A percentile compares a stretch with the other conserved stretches of the same genome.
Evolutionary conservation across 1,140 invertebrate species (phyloP).

Genomic region (Neomicropteryx cornuta): DNA sequence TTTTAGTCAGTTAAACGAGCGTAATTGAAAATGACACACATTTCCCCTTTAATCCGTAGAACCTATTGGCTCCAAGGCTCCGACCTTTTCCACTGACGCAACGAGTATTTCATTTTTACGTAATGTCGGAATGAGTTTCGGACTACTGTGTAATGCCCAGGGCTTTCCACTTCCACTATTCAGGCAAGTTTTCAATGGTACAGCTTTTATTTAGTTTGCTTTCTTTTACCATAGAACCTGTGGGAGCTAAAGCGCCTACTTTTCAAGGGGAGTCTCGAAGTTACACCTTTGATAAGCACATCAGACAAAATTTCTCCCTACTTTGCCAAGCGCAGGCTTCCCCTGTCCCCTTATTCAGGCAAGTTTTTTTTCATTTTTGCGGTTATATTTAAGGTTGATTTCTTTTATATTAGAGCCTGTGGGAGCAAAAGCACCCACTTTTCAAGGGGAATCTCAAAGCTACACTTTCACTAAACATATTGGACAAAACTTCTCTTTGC

Average conservation of each 20-base stretch:
- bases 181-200: slow-evolving; percentile 24
- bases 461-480: slow-evolving; percentile 44
- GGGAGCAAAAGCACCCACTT: slow-evolving; percentile 53
- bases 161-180: slow-evolving; percentile 46
- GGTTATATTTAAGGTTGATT: no score
- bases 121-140: slow-evolving; percentile 29
- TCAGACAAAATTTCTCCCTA: slow-evolving; percentile 42
- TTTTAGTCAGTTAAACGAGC: slow-evolving; percentile 8
- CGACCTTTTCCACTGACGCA: slow-evolving; percentile 53
- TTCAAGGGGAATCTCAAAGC: slow-evolving; percentile 54
- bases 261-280: slow-evolving; percentile 56
- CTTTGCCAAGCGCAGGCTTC: slow-evolving; percentile 53
- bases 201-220: slow-evolving; percentile 17
- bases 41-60: slow-evolving; percentile 38
- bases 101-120: slow-evolving; percentile 49
- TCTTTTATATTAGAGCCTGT: slow-evolving; percentile 47
- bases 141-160: slow-evolving; percentile 35
- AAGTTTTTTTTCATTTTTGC: no score
- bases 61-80: slow-evolving; percentile 57
- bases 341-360: slow-evolving; percentile 55
- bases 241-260: slow-evolving; percentile 54
- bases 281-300: slow-evolving; percentile 44
- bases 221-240: slow-evolving; percentile 44
- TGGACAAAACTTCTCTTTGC: slow-evolving; percentile 42
- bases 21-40: slow-evolving; percentile 2